Conservation (phyloP, 2,113 vertebrate species). For the Melanerpes aurifrons region DNA sequence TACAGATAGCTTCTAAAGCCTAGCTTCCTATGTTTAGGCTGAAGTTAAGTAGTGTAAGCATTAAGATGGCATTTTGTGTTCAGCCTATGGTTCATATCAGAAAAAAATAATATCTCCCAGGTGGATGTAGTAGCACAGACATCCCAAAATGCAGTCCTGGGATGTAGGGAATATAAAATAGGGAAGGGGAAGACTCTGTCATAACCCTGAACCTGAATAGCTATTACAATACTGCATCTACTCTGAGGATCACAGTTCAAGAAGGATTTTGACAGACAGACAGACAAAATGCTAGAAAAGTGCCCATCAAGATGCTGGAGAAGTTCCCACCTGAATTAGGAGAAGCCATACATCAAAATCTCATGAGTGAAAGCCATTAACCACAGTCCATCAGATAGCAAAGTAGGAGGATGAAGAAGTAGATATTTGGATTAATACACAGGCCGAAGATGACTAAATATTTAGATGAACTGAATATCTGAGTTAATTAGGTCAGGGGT, state of each 20-base stretch:
- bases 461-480: background rate
- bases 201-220: background rate
- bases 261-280: fast-evolving
- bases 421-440: background rate
- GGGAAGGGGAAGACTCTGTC: background rate
- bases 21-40: background rate
- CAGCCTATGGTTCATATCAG: background rate
- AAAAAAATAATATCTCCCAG: background rate
- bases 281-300: background rate
- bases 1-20: background rate
- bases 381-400: background rate
- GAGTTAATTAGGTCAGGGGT: background rate
- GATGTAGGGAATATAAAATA: background rate
- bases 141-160: background rate
- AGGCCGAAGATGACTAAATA: background rate
- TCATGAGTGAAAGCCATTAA: background rate
- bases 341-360: background rate
- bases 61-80: background rate
- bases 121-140: background rate
- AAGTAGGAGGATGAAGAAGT: background rate
- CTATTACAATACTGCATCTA: background rate
- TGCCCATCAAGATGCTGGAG: background rate
- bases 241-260: background rate
- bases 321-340: background rate
- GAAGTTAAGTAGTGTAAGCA: background rate